These are phyloP conservation scores for Xiphophorus hellerii DNA, from an alignment of 2,113 vertebrate species.

Conservation along the genomic window DNA sequence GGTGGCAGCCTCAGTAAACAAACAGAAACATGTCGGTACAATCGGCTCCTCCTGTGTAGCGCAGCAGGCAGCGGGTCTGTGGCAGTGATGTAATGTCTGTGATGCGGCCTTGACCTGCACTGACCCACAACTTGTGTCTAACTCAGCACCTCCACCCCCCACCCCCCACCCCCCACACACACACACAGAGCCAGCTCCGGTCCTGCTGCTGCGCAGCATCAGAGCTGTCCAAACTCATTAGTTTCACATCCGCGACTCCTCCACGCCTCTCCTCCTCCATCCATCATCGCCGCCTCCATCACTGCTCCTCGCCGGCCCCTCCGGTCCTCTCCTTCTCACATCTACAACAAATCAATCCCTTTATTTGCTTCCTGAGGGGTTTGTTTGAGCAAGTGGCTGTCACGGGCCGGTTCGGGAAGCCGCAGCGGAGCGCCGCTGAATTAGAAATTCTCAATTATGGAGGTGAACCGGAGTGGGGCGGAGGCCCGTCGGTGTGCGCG, in stretches of 20 bases:
- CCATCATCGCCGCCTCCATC: conserved; percentile 61
- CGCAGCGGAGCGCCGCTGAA: conserved; percentile 49
- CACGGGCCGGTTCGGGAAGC: conserved; percentile 34
- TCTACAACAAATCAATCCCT: conserved; percentile 71
- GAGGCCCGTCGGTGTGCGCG: background rate
- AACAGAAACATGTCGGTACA: conserved; percentile 1
- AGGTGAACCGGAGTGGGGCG: conserved; percentile 10
- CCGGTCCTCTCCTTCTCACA: conserved; percentile 54
- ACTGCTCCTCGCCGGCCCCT: conserved; percentile 52
- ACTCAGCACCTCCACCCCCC: conserved; percentile 7
- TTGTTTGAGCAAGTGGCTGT: conserved; percentile 67
- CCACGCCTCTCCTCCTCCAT: conserved; percentile 65
- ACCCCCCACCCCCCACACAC: conserved; percentile 13
- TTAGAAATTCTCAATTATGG: conserved; percentile 68
- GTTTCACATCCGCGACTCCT: conserved; percentile 58
- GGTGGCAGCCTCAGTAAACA: background rate
- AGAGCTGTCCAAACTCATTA: conserved; percentile 72
- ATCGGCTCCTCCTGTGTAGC: conserved; percentile 6
- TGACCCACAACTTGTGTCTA: conserved; percentile 43
- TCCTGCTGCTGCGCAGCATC: conserved; percentile 53
- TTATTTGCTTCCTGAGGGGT: conserved; percentile 68
- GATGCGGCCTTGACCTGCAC: conserved; percentile 57
- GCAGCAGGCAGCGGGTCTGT: conserved; percentile 31
- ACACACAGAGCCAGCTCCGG: background rate
- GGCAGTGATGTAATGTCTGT: conserved; percentile 59